Base-by-base conservation (phyloP, 2,888 invertebrate species). In the Drosophila dives region DNA sequence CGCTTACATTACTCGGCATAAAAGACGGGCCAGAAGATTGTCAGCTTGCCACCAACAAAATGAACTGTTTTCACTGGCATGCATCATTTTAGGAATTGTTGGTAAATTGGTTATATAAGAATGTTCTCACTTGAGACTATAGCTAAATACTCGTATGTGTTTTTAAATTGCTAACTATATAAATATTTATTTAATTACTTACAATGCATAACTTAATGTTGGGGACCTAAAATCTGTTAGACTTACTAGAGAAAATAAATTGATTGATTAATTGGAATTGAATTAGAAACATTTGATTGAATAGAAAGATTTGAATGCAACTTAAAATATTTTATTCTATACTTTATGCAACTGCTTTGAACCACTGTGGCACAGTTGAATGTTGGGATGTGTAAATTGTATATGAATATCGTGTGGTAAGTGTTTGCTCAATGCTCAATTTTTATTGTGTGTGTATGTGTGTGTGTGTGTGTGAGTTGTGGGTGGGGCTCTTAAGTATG, bases 1-100 rank as follows among this genome's bases (percentile, higher is more conserved):
- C 80, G 80, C 73, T 80, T 65, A 73, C 76, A 76, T 80, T 80
- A 80, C 71, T 77, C 66, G 77, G 68, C 58, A 71, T 62, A 69
- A 79, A 72, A 72, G 79, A 36, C 54, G 65, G 38, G 50, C 42
- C 38, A 36, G 63, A 34, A 55, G 67, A 64, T 62, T 45, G 45
- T 32, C 53, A 36, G 58, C 45, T 71, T 55, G 50, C 55, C 29
- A 45, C 42, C 50, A 32, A 29, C 20, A 36, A 20, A 50, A 42
- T 58, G 34, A 4, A 8, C n/a, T 45, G 69, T 73, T 73, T 69
- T 36, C 77, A 77, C 69, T 59, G 42, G 0, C 11, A 6, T 15
- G 34, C 23, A 65, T 42, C 45, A 42, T 45, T 45, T 8, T 1
- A 15, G 2, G 23, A 23, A 23, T 23, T 15, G 15, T 23, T 23